Conservation (phyloP, 2,888 invertebrate species). For the Hecatera dysodea region DNA sequence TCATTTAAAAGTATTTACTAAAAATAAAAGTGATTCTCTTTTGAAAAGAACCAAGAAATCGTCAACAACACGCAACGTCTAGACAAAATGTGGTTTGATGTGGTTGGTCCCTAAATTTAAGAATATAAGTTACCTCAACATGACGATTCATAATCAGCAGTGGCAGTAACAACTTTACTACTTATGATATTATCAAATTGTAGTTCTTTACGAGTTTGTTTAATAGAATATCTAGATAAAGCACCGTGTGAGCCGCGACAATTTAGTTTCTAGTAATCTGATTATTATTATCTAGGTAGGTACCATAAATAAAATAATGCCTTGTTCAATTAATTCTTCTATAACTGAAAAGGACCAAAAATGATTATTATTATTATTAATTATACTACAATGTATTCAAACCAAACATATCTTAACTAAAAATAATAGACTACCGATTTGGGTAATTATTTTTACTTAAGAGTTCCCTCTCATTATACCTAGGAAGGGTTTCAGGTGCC, state of each 20-base stretch:
- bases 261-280: conserved; percentile 42
- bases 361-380: conserved; percentile 60
- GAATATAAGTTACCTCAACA: conserved; percentile 1
- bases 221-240: conserved; percentile 21
- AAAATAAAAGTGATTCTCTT: not conserved
- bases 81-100: not conserved
- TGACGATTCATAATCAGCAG: not conserved
- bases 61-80: not conserved
- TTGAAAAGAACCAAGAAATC: conserved; percentile 6
- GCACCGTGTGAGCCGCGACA: not conserved
- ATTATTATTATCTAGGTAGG: conserved; percentile 30
- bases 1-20: not conserved
- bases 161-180: conserved; percentile 1
- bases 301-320: conserved; percentile 48
- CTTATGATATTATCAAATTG: conserved; percentile 7
- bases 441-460: conserved; percentile 64
- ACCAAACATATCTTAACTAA: conserved; percentile 68
- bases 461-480: conserved; percentile 19
- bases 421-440: conserved; percentile 57
- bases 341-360: conserved; percentile 70
- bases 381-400: conserved; percentile 66
- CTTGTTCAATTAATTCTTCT: conserved; percentile 49
- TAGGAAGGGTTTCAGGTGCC: too few relatives aligned
- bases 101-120: not conserved
- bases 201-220: conserved; percentile 27